Evolutionary conservation across 2,113 vertebrate genomes (phyloP), one percentile per base, ranked within the genome.

Genomic region (Melanocharis versteri): DNA sequence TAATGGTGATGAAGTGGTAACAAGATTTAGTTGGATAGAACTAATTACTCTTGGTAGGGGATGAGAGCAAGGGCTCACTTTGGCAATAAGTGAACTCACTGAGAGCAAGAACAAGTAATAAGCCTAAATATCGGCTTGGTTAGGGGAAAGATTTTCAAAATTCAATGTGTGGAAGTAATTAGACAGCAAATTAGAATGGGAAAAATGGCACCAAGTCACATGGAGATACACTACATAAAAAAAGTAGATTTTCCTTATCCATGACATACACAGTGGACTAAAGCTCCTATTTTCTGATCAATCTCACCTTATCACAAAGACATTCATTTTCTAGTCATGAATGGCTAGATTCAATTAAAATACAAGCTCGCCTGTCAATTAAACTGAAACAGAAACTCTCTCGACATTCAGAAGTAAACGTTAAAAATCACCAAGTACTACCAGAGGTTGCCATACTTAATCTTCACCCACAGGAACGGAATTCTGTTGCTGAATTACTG

Each of bases 1-100:
- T 94, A 97, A 96, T 79, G 80, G 89, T 91, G 97, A 97, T 95
- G 65, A 93, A 97, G 83, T 62, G 23, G 65, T 45, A 70, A 93
- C 39, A 73, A 56, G 53, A 83, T 90, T 88, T n/a, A 79, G 35
- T 60, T 92, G 91, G 94, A 90, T 75, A 39, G 87, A 88, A 78
- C 58, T 83, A 83, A 91, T 96, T 72, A 89, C 42, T 98, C 96
- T 83, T 15, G 27, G 64, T 75, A 39, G 80, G 28, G 40, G 26
- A 88, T n/a, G 58, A 73, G 69, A 94, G 47, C 42, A 92, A 81
- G 78, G 66, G 61, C 72, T 96, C 94, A 91, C 90, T 94, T 96
- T 54, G 92, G 66, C 70, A 92, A 20, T 57, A 88, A 87, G 70
- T 69, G 37, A 80, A 73, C 18, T 93, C 73, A 91, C 45, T 95